Evolutionary conservation across 2,888 invertebrate species (phyloP).

Genomic region (Bombyx huttoni): DNA sequence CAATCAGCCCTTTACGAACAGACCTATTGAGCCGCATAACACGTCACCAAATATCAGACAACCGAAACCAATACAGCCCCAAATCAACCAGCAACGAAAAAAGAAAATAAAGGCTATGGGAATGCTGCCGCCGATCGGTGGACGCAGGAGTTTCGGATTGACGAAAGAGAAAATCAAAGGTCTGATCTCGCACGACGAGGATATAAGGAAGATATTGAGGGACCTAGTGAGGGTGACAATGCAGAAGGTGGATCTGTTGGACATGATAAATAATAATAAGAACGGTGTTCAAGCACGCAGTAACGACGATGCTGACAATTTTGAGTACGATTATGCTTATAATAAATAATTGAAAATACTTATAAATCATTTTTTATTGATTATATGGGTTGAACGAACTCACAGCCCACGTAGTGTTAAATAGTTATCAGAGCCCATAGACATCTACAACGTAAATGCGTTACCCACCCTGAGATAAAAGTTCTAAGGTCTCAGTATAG

Average conservation of each 20-base stretch:
- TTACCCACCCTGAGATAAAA: too few species aligned
- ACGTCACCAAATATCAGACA: constrained; percentile 3
- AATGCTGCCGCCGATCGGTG: constrained; percentile 16
- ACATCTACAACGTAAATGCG: too few species aligned
- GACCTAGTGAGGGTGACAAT: constrained; percentile 59
- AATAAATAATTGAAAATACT: neutral
- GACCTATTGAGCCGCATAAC: constrained; percentile 15
- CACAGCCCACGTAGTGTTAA: too few species aligned
- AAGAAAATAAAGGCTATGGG: constrained; percentile 23
- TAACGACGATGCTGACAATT: constrained; percentile 9
- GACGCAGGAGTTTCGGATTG: constrained; percentile 32
- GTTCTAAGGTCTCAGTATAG: too few species aligned
- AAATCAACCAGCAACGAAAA: constrained; percentile 17
- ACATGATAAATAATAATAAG: constrained; percentile 24
- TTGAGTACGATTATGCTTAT: constrained; percentile 4
- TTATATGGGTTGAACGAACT: too few species aligned
- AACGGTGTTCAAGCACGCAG: neutral
- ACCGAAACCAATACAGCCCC: constrained; percentile 11
- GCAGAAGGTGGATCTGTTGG: constrained; percentile 52
- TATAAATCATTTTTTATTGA: too few species aligned
- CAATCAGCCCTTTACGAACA: constrained; percentile 11
- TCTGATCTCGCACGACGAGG: constrained; percentile 47
- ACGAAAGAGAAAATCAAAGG: constrained; percentile 49
- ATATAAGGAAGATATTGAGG: constrained; percentile 56
- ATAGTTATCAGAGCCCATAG: too few species aligned